Evolutionary conservation across 2,797 vertebrate genomes (phyloP), one percentile per base, ranked within the genome.

Genomic region (Naso thynnoides): DNA sequence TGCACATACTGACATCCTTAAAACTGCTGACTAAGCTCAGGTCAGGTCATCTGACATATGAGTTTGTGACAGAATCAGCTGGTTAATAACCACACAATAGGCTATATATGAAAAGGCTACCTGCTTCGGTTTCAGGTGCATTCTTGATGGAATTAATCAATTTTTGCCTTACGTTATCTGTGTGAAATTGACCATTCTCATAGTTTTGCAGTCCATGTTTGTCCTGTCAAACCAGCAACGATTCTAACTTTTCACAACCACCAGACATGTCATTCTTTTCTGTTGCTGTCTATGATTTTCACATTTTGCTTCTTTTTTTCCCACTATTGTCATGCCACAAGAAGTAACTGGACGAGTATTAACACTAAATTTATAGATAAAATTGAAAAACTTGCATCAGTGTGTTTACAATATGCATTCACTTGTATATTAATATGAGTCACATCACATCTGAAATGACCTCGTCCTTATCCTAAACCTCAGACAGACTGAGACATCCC

Each of bases 381-480:
- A 10, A 33, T 33, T 9, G 33, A 33, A 33, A 8, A 33, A 33
- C 8, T 33, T 33, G 8, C 10, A 4, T 33, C 3, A 33, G 33
- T 10, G 33, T 33, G 33, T 33, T 10, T 33, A 33, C 31, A 9
- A 33, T 33, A 33, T 33, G 16, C 5, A 27, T 23, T 10, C 26
- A 5, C 8, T 5, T 44, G 5, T 27, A 36, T 41, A 11, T 49
- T n/a, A 19, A 9, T 21, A 2, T 24, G 21, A 62, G 27, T 55
- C 1, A 2, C 9, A 2, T 31, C 26, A 23, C 44, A 36, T 49
- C 9, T 39, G 5, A 57, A 42, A 31, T n/a, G 45, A 38, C 50
- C 13, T 31, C 6, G 41, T 76, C 48, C 64, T 72, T 50, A 59
- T 63, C 65, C 19, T 29, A 4, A 49, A n/a, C 49, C 57, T 76